These are phyloP conservation scores for Falcaria lacertinaria DNA, from an alignment of 2,888 invertebrate genomes.

Conservation along the genomic window DNA sequence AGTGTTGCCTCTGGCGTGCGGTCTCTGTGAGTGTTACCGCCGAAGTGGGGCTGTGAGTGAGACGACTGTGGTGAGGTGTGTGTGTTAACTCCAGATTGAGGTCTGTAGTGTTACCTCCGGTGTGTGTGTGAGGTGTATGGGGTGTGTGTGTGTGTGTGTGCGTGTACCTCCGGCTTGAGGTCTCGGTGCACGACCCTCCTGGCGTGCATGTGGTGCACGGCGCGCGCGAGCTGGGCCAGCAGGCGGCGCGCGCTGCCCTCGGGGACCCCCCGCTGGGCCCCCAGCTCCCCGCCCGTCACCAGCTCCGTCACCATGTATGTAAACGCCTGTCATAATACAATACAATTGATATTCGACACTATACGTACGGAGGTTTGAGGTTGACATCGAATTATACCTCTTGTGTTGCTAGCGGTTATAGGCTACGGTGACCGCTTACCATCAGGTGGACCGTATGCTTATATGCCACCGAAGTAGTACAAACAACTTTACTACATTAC, in stretches of 20 bases:
- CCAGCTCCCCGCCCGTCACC: conserved; percentile 90
- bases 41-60: no score
- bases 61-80: no score
- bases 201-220: conserved; percentile 91
- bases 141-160: neutral
- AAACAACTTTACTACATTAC: no score
- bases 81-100: neutral
- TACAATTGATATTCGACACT: no score
- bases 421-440: no score
- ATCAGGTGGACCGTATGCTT: no score
- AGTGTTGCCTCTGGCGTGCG: no score
- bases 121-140: neutral
- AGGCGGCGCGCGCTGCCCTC: conserved; percentile 90
- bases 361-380: no score
- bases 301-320: conserved; percentile 95
- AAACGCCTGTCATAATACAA: conserved; percentile 77
- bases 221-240: conserved; percentile 89
- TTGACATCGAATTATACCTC: no score
- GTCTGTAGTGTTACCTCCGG: neutral
- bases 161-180: conserved; percentile 92
- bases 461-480: no score
- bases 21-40: no score
- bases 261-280: conserved; percentile 77
- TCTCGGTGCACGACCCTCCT: conserved; percentile 94
- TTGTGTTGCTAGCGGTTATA: no score